These are phyloP conservation scores for Calonectris borealis DNA, from an alignment of 2,113 vertebrate genomes.

Conservation along the genomic window DNA sequence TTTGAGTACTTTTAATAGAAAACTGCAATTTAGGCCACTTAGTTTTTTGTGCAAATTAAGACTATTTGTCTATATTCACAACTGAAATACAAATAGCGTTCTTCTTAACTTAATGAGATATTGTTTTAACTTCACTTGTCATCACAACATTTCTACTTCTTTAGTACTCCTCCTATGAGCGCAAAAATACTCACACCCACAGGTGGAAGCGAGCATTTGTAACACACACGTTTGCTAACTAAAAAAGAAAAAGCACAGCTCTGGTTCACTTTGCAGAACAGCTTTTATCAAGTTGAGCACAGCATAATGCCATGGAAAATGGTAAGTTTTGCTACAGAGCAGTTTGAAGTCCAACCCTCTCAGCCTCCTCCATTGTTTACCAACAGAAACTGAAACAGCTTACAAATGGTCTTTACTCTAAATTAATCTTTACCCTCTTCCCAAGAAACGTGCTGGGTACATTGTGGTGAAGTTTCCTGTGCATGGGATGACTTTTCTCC, in stretches of 20 bases:
- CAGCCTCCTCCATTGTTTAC: not conserved
- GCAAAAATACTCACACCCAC: not conserved
- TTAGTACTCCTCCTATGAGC: not conserved
- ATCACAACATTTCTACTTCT: constrained; percentile 16
- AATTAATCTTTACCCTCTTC: not conserved
- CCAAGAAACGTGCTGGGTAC: not conserved
- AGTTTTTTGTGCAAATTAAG: constrained; percentile 4
- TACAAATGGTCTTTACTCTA: not conserved
- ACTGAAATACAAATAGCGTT: not conserved
- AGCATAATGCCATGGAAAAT: not conserved
- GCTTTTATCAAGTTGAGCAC: not conserved
- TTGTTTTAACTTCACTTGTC: constrained; percentile 36
- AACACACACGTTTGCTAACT: not conserved
- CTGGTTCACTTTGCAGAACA: not conserved
- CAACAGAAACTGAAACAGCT: not conserved
- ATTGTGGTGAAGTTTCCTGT: not conserved
- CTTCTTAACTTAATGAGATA: not conserved
- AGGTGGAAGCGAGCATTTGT: not conserved
- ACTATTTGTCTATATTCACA: constrained; percentile 2
- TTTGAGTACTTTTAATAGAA: constrained; percentile 50
- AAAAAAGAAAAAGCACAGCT: not conserved
- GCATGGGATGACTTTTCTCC: not conserved
- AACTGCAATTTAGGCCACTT: constrained; percentile 41
- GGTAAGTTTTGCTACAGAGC: not conserved
- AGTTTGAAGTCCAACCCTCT: not conserved